Percentiles rank a stretch among this genome's conserved stretches.
Evolutionary conservation across 2,113 vertebrate genomes (phyloP).

Genomic region (Upupa epops): DNA sequence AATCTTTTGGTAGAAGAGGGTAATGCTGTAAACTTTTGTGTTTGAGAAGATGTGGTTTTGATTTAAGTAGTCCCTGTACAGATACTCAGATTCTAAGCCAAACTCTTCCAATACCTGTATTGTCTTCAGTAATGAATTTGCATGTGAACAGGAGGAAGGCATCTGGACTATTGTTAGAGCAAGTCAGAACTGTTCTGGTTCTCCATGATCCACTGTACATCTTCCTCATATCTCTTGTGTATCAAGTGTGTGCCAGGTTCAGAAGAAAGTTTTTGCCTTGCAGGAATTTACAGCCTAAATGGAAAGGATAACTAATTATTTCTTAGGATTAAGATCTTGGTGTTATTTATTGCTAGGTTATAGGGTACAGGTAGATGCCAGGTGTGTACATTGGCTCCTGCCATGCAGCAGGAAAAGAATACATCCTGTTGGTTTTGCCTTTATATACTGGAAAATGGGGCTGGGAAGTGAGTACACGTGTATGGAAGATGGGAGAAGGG

Average conservation of each 20-base stretch:
- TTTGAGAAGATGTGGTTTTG: background rate
- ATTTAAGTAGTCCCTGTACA: background rate
- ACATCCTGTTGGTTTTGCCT: background rate
- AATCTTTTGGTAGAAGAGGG: background rate
- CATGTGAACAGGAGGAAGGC: constrained; percentile 28
- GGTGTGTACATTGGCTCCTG: background rate
- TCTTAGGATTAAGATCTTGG: background rate
- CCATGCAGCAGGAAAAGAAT: background rate
- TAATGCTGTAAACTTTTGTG: background rate
- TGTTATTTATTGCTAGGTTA: background rate
- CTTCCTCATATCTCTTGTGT: background rate
- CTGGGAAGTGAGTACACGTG: background rate
- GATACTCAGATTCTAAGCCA: background rate
- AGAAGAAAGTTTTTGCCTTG: background rate
- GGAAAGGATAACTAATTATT: background rate
- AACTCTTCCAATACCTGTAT: background rate
- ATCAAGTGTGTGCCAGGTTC: background rate
- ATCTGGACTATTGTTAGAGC: constrained; percentile 42
- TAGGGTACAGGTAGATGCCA: background rate
- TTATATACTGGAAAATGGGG: background rate
- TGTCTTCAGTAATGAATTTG: constrained; percentile 34
- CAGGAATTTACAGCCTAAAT: background rate
- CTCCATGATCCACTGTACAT: background rate
- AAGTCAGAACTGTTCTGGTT: background rate
- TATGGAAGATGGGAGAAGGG: background rate